Evolutionary conservation across 2,888 invertebrate species (phyloP).

Genomic region (Hemicrepidius hirtus): DNA sequence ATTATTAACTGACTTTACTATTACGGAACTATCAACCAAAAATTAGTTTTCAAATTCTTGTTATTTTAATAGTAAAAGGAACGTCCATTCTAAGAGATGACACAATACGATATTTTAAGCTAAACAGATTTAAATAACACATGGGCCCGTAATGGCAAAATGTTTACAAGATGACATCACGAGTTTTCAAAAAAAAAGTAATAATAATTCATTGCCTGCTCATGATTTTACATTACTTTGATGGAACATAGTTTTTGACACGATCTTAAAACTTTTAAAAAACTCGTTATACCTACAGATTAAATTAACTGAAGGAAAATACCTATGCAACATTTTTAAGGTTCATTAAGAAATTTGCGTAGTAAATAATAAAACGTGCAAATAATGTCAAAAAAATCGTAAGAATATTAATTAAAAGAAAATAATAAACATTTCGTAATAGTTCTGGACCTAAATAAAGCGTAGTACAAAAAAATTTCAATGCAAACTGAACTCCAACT

Average conservation of each 20-base stretch:
- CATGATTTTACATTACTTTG: neutral
- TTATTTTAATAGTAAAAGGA: neutral
- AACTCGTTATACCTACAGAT: neutral
- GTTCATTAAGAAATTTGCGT: neutral
- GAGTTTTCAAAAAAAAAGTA: conserved; percentile 20
- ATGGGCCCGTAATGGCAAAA: conserved; percentile 29
- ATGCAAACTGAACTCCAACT: conserved; percentile 13
- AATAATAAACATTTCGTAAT: conserved; percentile 25
- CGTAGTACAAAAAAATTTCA: conserved; percentile 16
- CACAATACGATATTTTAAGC: conserved; percentile 16
- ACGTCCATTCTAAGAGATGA: conserved; percentile 16
- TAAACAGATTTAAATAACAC: conserved; percentile 36
- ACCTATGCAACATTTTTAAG: neutral
- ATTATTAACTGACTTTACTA: too few relatives aligned
- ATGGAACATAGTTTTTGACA: neutral
- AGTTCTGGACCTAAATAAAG: neutral
- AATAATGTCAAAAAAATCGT: neutral
- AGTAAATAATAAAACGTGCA: neutral
- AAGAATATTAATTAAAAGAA: conserved; percentile 1
- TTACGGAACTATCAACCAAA: too few relatives aligned
- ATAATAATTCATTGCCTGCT: conserved; percentile 21
- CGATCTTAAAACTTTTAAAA: neutral
- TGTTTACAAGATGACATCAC: conserved; percentile 39
- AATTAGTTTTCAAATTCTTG: neutral
- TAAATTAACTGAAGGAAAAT: neutral